A percentile compares a stretch with the other conserved stretches of the same genome.
These are phyloP conservation scores for Gnathonemus echidnorhynchus DNA, from an alignment of 2,113 vertebrate species.

Conservation along the genomic window DNA sequence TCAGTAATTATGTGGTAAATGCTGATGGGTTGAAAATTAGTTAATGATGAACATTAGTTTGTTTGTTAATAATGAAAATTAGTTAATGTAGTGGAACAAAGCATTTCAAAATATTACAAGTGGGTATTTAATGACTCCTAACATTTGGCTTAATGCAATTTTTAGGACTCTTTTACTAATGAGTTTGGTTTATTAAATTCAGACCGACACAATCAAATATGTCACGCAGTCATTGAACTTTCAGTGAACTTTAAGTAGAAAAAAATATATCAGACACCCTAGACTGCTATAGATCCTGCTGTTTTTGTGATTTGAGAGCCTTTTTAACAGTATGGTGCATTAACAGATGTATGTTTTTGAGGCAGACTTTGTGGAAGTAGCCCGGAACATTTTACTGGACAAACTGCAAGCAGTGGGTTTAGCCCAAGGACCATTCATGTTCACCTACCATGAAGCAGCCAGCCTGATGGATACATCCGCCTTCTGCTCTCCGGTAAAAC, in stretches of 20 bases:
- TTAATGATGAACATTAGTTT: neutral
- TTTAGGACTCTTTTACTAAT: neutral
- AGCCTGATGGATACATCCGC: constrained; percentile 79
- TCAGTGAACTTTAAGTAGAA: neutral
- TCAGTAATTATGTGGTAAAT: neutral
- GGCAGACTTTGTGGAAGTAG: constrained; percentile 74
- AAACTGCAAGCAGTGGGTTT: constrained; percentile 67
- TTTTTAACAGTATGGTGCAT: neutral
- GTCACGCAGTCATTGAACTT: neutral
- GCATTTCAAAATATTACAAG: neutral
- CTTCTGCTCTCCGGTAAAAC: constrained; percentile 73
- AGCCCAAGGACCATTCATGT: constrained; percentile 63
- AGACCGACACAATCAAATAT: neutral
- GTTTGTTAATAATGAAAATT: neutral
- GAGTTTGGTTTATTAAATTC: neutral
- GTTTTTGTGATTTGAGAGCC: neutral
- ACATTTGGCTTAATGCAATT: neutral
- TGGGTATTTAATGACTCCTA: neutral
- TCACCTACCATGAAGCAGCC: constrained; percentile 76
- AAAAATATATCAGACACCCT: neutral
- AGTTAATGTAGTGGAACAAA: neutral
- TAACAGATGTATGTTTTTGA: neutral
- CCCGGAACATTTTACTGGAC: constrained; percentile 63
- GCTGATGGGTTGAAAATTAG: neutral
- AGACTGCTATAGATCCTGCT: neutral